A percentile compares a stretch with the other conserved stretches of the same genome.
These are phyloP conservation scores for Caenorhabditis inopinata DNA, from an alignment of 1,140 invertebrate genomes.

Conservation along the genomic window DNA sequence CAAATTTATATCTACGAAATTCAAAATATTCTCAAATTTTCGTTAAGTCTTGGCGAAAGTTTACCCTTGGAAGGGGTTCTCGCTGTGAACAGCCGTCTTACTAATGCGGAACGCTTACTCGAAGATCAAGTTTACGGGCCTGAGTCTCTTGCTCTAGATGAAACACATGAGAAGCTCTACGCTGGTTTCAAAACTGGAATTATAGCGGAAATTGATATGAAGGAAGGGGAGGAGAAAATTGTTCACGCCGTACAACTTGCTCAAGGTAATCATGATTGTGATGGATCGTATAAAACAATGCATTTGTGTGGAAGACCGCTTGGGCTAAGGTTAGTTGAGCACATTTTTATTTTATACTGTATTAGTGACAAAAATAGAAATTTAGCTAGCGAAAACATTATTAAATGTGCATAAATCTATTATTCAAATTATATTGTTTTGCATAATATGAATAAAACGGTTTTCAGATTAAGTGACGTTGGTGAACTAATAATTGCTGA, in stretches of 20 bases:
- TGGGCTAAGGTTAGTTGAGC: slow-evolving; percentile 34
- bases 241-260: slow-evolving; percentile 41
- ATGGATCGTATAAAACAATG: slow-evolving; percentile 34
- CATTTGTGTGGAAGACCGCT: slow-evolving; percentile 41
- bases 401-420: background rate
- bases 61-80: slow-evolving; percentile 6
- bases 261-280: slow-evolving; percentile 30
- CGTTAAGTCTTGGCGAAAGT: slow-evolving; percentile 29
- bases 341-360: too few species aligned
- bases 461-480: slow-evolving; percentile 28
- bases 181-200: slow-evolving; percentile 38
- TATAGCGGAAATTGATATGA: slow-evolving; percentile 37
- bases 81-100: slow-evolving; percentile 11
- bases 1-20: background rate
- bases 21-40: background rate
- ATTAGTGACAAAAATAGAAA: too few species aligned
- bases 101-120: slow-evolving; percentile 33
- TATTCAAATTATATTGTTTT: background rate
- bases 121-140: slow-evolving; percentile 43
- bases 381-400: too few species aligned
- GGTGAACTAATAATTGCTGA: slow-evolving; percentile 36
- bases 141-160: slow-evolving; percentile 33
- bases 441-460: background rate
- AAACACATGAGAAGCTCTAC: slow-evolving; percentile 18
- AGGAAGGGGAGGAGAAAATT: slow-evolving; percentile 16